Percentiles rank a stretch among this genome's conserved stretches.
Conservation (phyloP, 1,140 invertebrate genomes). For the Drosophila guanche region DNA sequence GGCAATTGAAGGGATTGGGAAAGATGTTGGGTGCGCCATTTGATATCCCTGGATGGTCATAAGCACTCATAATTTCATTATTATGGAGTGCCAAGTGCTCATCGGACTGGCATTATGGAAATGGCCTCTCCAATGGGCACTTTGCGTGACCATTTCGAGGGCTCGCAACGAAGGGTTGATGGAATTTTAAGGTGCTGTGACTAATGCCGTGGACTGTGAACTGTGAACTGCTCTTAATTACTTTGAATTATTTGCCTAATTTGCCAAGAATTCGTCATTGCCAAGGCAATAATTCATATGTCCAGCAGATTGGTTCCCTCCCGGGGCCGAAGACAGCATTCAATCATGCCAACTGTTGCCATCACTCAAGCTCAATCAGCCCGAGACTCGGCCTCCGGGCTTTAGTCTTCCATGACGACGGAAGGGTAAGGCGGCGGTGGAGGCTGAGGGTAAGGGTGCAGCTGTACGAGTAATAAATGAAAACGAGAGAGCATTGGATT, state of each 20-base stretch:
- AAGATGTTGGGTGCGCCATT: slow-evolving; percentile 49
- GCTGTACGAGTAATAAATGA: slow-evolving; percentile 42
- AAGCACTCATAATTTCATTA: slow-evolving; percentile 80
- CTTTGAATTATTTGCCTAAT: slow-evolving; percentile 71
- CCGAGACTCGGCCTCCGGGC: not conserved
- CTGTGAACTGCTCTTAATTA: slow-evolving; percentile 58
- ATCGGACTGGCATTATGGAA: slow-evolving; percentile 54
- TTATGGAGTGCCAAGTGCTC: slow-evolving; percentile 71
- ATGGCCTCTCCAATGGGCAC: slow-evolving; percentile 55
- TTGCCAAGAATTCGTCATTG: slow-evolving; percentile 62
- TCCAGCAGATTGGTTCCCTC: slow-evolving; percentile 27
- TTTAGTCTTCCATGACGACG: slow-evolving; percentile 34
- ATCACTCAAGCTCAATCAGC: slow-evolving; percentile 70
- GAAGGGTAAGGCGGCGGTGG: slow-evolving; percentile 35
- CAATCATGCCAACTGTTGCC: slow-evolving; percentile 81
- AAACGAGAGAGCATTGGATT: slow-evolving; percentile 59
- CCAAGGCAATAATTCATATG: slow-evolving; percentile 66
- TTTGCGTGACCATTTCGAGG: slow-evolving; percentile 60
- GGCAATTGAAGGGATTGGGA: slow-evolving; percentile 26
- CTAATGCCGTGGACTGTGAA: slow-evolving; percentile 35
- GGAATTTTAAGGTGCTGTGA: slow-evolving; percentile 56
- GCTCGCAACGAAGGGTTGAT: slow-evolving; percentile 11
- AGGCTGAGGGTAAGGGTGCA: slow-evolving; percentile 4
- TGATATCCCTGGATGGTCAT: slow-evolving; percentile 55
- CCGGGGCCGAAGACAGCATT: slow-evolving; percentile 29